These are phyloP conservation scores for Peromyscus leucopus DNA, from an alignment of 2,113 vertebrate species.

Conservation along the genomic window DNA sequence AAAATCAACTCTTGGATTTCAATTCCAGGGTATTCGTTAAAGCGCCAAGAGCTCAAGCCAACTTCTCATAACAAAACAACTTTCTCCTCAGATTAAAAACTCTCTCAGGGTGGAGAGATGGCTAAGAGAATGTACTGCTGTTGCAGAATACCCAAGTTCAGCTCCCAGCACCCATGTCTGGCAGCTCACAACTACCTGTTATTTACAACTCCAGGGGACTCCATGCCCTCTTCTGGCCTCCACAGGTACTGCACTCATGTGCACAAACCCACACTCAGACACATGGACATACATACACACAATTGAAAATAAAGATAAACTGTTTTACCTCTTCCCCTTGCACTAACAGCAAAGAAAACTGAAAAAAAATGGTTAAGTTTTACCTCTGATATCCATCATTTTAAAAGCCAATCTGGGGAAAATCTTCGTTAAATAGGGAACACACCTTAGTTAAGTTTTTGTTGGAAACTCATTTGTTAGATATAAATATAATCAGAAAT, in stretches of 20 bases:
- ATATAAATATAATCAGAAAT: slow-evolving; percentile 15
- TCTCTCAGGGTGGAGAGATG: not conserved
- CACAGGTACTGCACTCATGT: not conserved
- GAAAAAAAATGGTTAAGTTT: not conserved
- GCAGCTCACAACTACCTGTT: not conserved
- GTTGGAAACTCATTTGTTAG: not conserved
- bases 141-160: not conserved
- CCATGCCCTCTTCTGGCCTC: not conserved
- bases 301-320: not conserved
- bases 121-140: not conserved
- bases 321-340: not conserved
- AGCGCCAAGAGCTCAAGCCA: slow-evolving; percentile 52
- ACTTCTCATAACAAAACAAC: slow-evolving; percentile 67
- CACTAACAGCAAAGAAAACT: slow-evolving; percentile 7
- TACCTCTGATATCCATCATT: not conserved
- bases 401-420: slow-evolving; percentile 39
- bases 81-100: not conserved
- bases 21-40: slow-evolving; percentile 52
- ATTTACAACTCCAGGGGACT: not conserved
- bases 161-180: not conserved
- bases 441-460: not conserved
- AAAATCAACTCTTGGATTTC: slow-evolving; percentile 65
- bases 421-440: slow-evolving; percentile 14
- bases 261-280: not conserved
- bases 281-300: not conserved